phyloP scores from a whole-genome alignment of 2,888 invertebrate species.

The Dynastes tityus region DNA sequence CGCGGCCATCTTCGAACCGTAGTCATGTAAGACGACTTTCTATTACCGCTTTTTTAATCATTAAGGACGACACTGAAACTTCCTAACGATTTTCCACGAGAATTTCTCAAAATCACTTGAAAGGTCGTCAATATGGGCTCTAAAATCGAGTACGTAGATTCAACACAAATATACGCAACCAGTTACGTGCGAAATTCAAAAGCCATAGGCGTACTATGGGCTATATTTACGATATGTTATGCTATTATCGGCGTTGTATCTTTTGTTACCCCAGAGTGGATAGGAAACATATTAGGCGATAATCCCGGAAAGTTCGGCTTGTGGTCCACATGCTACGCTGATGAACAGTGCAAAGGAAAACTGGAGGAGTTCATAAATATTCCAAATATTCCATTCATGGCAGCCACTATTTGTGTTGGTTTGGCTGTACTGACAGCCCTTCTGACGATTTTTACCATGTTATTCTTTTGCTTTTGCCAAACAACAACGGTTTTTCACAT shows the following conservation, averaged over 20 bases:
- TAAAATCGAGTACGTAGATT: slow-evolving; percentile 94
- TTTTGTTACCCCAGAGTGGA: slow-evolving; percentile 96
- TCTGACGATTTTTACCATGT: slow-evolving; percentile 89
- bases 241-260: slow-evolving; percentile 96
- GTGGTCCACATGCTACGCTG: slow-evolving; percentile 88
- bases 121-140: slow-evolving; percentile 79
- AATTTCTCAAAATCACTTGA: neutral
- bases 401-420: slow-evolving; percentile 91
- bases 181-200: slow-evolving; percentile 93
- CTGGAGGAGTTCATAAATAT: slow-evolving; percentile 86
- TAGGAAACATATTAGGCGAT: slow-evolving; percentile 81
- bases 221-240: slow-evolving; percentile 97
- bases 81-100: neutral
- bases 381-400: slow-evolving; percentile 86
- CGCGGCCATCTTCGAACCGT: slow-evolving; percentile 50
- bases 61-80: neutral
- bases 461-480: slow-evolving; percentile 94
- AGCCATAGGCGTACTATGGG: slow-evolving; percentile 98
- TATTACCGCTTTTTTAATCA: neutral
- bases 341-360: slow-evolving; percentile 86
- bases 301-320: slow-evolving; percentile 94
- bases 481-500: slow-evolving; percentile 94
- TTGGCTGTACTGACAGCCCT: slow-evolving; percentile 89
- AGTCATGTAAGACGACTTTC: slow-evolving; percentile 46
- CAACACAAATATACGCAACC: slow-evolving; percentile 91